Evolutionary conservation across 2,888 invertebrate genomes (phyloP).

Genomic region (Ophion costatus): DNA sequence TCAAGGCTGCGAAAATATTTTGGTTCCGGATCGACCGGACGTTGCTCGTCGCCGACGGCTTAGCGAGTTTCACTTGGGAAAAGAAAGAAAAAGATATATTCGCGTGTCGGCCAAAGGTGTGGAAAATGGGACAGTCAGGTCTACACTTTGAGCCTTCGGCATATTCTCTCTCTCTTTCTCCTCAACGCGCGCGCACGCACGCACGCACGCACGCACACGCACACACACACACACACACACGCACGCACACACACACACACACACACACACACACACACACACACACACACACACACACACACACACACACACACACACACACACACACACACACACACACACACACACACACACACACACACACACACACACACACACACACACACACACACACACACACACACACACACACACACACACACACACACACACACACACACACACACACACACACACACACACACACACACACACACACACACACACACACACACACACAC

Average conservation of each 20-base stretch:
- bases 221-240: not conserved
- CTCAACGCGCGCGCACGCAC: not conserved
- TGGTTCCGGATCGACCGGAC: conserved; percentile 63
- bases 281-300: too few species aligned
- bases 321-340: too few species aligned
- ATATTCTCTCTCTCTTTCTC: conserved; percentile 36
- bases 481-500: too few species aligned
- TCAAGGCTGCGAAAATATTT: conserved; percentile 65
- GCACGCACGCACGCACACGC: not conserved
- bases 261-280: conserved; percentile 5
- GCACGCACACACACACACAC: too few species aligned
- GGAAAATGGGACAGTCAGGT: conserved; percentile 68
- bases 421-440: too few species aligned
- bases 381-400: conserved; percentile 5
- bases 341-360: not conserved
- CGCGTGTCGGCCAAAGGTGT: conserved; percentile 63
- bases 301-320: too few species aligned
- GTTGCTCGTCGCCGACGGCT: conserved; percentile 60
- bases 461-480: not conserved
- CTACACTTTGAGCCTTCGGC: conserved; percentile 62
- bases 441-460: not conserved
- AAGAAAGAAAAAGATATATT: conserved; percentile 30
- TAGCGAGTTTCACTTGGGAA: conserved; percentile 21
- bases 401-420: not conserved
- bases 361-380: too few species aligned